These are phyloP conservation scores for Brachionus calyciflorus DNA, from an alignment of 1,140 invertebrate species.

Conservation along the genomic window DNA sequence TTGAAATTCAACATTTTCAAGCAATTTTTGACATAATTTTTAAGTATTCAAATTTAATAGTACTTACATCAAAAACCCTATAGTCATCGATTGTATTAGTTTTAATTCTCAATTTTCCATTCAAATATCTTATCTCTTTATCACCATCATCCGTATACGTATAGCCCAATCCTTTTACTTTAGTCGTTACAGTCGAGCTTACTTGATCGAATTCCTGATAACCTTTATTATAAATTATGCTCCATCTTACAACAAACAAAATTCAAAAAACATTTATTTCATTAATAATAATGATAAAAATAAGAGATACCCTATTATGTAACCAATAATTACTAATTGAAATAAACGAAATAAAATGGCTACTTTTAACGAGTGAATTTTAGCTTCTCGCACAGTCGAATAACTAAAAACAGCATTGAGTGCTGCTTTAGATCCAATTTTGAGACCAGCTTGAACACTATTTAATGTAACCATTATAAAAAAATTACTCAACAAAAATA, in stretches of 20 bases:
- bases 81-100: neutral
- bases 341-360: constrained; percentile 4
- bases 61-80: constrained; percentile 30
- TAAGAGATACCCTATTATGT: constrained; percentile 32
- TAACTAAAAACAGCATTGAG: neutral
- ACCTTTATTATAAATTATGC: constrained; percentile 33
- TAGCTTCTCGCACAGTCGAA: constrained; percentile 23
- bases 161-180: constrained; percentile 34
- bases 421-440: neutral
- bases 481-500: too few relatives aligned
- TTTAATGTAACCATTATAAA: too few relatives aligned
- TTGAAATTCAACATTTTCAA: too few relatives aligned
- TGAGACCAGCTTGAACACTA: neutral
- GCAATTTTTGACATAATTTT: too few relatives aligned
- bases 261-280: too few relatives aligned
- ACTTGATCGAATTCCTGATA: constrained; percentile 2
- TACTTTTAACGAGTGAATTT: constrained; percentile 4
- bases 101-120: neutral
- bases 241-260: constrained; percentile 18
- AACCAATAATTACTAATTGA: constrained; percentile 31
- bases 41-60: too few relatives aligned
- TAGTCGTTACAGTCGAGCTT: constrained; percentile 15
- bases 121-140: neutral
- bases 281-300: neutral
- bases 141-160: neutral